Percentiles rank a stretch among this genome's conserved stretches.
Conservation (phyloP, 2,797 vertebrate species). For the Pseudochirops cupreus region DNA sequence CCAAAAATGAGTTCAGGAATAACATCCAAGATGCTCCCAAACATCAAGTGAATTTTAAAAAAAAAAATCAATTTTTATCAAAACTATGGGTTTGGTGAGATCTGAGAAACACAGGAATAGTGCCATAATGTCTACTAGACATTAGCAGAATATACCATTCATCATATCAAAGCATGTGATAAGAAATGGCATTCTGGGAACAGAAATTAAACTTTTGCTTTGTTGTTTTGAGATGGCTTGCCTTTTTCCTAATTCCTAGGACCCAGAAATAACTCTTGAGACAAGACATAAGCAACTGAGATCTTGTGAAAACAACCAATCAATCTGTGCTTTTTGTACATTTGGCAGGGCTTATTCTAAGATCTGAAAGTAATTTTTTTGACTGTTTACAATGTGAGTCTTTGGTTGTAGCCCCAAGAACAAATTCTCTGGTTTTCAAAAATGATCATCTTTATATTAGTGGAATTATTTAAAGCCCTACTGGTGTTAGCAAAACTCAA, state of each 20-base stretch:
- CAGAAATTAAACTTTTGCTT: background rate
- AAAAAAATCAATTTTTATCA: conserved; percentile 11
- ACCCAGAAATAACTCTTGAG: background rate
- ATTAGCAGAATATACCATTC: conserved; percentile 19
- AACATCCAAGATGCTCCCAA: conserved; percentile 25
- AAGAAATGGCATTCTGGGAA: background rate
- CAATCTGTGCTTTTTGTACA: background rate
- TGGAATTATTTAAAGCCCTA: conserved; percentile 23
- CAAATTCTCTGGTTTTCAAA: conserved; percentile 14
- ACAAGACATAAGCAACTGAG: background rate
- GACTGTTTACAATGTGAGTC: conserved; percentile 15
- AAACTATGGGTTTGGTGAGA: background rate
- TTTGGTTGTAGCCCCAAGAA: conserved; percentile 2
- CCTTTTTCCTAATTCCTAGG: background rate
- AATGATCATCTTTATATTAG: conserved; percentile 24
- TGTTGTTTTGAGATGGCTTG: background rate
- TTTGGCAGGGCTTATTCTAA: background rate
- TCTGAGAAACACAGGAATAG: background rate
- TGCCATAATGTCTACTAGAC: background rate
- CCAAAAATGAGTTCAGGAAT: background rate
- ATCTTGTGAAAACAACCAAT: background rate
- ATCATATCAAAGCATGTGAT: conserved; percentile 17
- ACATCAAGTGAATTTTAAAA: background rate
- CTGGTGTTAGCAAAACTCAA: background rate
- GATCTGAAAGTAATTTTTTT: conserved; percentile 1